Percentiles rank a stretch among this genome's conserved stretches.
Conservation (phyloP, 2,888 invertebrate genomes). For the Teleiodes luculella region DNA sequence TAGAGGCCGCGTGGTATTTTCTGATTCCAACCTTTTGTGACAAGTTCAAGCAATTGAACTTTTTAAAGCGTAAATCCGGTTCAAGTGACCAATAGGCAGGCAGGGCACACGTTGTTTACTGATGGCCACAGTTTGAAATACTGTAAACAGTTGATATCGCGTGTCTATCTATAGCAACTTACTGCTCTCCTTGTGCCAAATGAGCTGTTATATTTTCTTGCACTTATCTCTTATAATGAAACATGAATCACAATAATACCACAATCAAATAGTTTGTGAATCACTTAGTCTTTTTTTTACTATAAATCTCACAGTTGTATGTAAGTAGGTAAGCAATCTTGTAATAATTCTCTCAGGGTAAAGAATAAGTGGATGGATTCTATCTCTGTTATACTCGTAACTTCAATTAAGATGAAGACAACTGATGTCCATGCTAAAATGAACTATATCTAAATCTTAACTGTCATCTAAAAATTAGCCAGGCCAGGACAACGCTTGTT, state of each 20-base stretch:
- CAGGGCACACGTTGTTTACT: conserved; percentile 48
- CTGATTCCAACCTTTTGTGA: background rate
- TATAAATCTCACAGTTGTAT: background rate
- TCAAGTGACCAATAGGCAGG: conserved; percentile 27
- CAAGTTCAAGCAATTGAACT: background rate
- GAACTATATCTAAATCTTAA: background rate
- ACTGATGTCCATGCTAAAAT: background rate
- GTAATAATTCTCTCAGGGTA: background rate
- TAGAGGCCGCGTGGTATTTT: too few relatives aligned
- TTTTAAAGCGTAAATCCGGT: conserved; percentile 26
- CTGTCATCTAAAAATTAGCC: background rate
- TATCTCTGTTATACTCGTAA: background rate
- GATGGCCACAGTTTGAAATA: conserved; percentile 35
- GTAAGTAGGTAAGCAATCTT: background rate
- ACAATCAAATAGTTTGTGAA: conserved; percentile 2
- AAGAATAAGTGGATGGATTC: background rate
- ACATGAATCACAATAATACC: conserved; percentile 18
- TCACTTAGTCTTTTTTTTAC: background rate
- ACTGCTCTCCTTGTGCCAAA: conserved; percentile 28
- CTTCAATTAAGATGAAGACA: background rate
- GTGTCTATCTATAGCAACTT: conserved; percentile 23
- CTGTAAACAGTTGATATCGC: conserved; percentile 36
- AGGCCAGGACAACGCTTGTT: background rate
- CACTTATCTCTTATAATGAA: conserved; percentile 18
- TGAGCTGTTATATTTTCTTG: conserved; percentile 7